Evolutionary conservation across 1,140 invertebrate genomes (phyloP).

Genomic region (Hormaphis cornu): DNA sequence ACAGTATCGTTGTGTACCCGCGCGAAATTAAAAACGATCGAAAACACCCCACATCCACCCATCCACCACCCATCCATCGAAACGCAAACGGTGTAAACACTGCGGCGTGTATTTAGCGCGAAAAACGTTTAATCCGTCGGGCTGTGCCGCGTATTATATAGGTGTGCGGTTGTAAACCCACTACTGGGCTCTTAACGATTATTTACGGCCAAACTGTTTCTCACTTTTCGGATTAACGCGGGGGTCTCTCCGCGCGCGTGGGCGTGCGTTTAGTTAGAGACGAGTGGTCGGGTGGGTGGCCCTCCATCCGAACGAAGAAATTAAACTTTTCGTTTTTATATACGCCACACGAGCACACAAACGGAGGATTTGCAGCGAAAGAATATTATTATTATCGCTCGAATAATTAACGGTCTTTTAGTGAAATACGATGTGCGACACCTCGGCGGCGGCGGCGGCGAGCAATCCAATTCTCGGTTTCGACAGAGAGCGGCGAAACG

Average conservation of each 20-base stretch:
- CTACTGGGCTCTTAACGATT: slow-evolving; percentile 28
- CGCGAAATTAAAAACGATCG: slow-evolving; percentile 17
- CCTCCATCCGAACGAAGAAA: background rate
- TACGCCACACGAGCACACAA: no score
- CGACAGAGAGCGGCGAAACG: no score
- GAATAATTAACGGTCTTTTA: no score
- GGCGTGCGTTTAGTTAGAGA: background rate
- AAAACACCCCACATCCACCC: background rate
- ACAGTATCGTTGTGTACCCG: background rate
- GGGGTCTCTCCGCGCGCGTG: background rate
- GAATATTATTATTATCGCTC: no score
- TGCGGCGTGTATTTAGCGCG: background rate
- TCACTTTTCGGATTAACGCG: slow-evolving; percentile 2
- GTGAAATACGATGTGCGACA: no score
- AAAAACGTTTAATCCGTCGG: slow-evolving; percentile 31
- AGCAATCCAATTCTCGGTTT: no score
- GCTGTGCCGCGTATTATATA: slow-evolving; percentile 7
- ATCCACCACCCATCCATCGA: background rate
- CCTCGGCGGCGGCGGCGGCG: no score
- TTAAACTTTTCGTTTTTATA: slow-evolving; percentile 26
- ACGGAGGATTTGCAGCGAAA: no score
- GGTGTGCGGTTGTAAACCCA: no score
- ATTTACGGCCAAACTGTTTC: slow-evolving; percentile 22
- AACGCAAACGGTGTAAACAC: background rate
- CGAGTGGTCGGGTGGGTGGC: background rate